phyloP scores from a whole-genome alignment of 2,888 invertebrate genomes.

The Liposcelis brunnea region DNA sequence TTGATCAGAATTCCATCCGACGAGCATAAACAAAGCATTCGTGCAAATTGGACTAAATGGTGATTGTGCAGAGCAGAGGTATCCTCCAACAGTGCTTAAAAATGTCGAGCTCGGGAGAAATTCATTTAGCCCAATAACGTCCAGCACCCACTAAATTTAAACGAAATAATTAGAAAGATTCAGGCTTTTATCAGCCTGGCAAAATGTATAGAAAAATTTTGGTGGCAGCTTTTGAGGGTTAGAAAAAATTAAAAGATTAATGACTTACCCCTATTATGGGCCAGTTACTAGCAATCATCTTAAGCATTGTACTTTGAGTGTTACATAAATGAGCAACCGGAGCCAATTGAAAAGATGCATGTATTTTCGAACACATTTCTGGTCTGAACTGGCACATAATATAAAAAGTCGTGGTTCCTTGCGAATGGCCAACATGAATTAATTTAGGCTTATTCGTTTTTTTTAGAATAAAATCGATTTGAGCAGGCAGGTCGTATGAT shows the following conservation, averaged over 20 bases:
- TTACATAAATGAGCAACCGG: conserved; percentile 17
- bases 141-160: conserved; percentile 22
- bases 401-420: conserved; percentile 59
- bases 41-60: conserved; percentile 32
- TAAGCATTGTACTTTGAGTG: no score
- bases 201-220: no score
- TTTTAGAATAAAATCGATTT: conserved; percentile 48
- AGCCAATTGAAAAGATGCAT: conserved; percentile 12
- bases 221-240: no score
- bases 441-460: conserved; percentile 33
- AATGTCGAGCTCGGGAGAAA: conserved; percentile 42
- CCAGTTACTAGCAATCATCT: no score
- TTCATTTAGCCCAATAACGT: conserved; percentile 38
- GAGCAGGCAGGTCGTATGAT: conserved; percentile 68
- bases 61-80: conserved; percentile 30
- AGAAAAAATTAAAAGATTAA: no score
- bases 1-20: conserved; percentile 40
- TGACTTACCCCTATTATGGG: no score
- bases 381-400: neutral
- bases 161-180: conserved; percentile 7
- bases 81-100: conserved; percentile 31
- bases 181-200: no score
- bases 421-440: conserved; percentile 76
- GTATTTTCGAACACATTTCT: conserved; percentile 9
- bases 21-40: conserved; percentile 45